Conservation (phyloP, 2,888 invertebrate genomes). For the Julus scanicus region DNA sequence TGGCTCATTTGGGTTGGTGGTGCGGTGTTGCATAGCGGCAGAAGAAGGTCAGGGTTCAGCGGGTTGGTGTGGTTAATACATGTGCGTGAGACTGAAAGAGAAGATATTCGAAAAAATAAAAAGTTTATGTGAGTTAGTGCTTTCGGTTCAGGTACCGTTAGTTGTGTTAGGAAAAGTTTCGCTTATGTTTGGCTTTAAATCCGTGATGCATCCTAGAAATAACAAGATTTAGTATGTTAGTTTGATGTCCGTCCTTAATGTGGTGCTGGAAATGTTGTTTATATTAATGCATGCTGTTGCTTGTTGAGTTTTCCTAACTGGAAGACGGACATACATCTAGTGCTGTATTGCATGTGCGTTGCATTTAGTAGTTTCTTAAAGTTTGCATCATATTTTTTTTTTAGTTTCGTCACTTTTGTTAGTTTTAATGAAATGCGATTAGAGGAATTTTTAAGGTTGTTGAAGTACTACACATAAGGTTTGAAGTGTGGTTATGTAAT, state of each 20-base stretch:
- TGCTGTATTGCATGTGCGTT: slow-evolving; percentile 49
- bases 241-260: slow-evolving; percentile 4
- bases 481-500: not conserved
- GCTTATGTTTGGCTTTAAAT: not conserved
- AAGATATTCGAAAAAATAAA: slow-evolving; percentile 22
- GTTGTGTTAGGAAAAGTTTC: not conserved
- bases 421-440: not conserved
- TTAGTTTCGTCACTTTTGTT: not conserved
- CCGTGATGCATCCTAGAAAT: slow-evolving; percentile 4
- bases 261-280: slow-evolving; percentile 23
- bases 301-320: not conserved
- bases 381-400: not conserved
- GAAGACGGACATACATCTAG: not conserved
- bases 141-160: slow-evolving; percentile 31
- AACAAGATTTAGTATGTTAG: slow-evolving; percentile 43
- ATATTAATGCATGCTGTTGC: slow-evolving; percentile 32
- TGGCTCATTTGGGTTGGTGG: slow-evolving; percentile 40
- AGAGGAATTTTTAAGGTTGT: not conserved
- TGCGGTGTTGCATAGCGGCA: slow-evolving; percentile 40
- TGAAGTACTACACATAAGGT: too few species aligned
- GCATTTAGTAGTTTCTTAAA: slow-evolving; percentile 48
- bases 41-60: slow-evolving; percentile 43
- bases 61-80: slow-evolving; percentile 32
- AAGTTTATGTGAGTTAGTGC: slow-evolving; percentile 40
- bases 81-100: slow-evolving; percentile 22